Evolutionary conservation across 2,797 vertebrate species (phyloP).

Genomic region (Meriones psammophilus): DNA sequence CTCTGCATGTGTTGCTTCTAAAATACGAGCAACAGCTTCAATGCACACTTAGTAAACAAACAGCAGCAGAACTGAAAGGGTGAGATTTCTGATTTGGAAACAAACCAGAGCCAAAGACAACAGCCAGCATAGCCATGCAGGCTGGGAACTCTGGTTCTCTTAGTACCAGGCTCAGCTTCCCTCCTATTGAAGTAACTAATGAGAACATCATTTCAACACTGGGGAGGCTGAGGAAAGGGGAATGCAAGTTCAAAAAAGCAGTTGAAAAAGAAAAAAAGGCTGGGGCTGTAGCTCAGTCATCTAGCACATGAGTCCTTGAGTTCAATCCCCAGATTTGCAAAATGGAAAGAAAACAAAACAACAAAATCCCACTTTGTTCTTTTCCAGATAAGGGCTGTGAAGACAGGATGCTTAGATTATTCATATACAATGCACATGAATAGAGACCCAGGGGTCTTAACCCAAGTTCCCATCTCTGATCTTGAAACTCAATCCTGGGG

Average conservation of each 20-base stretch:
- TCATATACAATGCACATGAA: neutral
- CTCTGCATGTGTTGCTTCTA: constrained; percentile 13
- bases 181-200: neutral
- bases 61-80: neutral
- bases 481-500: neutral
- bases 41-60: constrained; percentile 62
- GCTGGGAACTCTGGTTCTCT: neutral
- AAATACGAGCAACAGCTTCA: neutral
- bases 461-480: neutral
- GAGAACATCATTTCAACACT: neutral
- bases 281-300: neutral
- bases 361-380: neutral
- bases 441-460: neutral
- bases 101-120: neutral
- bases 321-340: neutral
- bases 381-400: neutral
- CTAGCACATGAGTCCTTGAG: neutral
- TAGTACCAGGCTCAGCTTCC: neutral
- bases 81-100: constrained; percentile 16
- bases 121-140: rapidly evolving
- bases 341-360: neutral
- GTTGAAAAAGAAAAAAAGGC: neutral
- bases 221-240: neutral
- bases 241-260: too few relatives aligned
- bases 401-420: neutral